Conservation (phyloP, 1,140 invertebrate species). For the Drosophila lacertosa region DNA sequence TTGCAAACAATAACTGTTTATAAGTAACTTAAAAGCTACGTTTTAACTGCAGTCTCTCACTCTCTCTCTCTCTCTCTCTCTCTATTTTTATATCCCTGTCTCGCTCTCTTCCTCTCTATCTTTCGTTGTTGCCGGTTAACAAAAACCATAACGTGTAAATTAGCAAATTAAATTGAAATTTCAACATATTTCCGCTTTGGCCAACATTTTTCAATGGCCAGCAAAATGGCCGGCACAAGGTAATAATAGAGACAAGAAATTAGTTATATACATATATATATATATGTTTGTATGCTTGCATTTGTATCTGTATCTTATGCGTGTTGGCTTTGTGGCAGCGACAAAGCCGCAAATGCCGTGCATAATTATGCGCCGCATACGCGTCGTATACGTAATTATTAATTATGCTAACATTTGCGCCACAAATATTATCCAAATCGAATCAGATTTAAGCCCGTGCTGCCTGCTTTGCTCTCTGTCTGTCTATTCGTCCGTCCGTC, state of each 20-base stretch:
- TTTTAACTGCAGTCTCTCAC: background rate
- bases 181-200: slow-evolving; percentile 68
- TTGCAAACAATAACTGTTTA: background rate
- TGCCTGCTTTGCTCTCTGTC: background rate
- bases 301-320: slow-evolving; percentile 30
- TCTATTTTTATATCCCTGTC: background rate
- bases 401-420: slow-evolving; percentile 43
- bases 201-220: slow-evolving; percentile 36
- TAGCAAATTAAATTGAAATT: slow-evolving; percentile 69
- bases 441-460: slow-evolving; percentile 48
- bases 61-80: background rate
- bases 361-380: slow-evolving; percentile 57
- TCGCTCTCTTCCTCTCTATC: background rate
- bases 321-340: slow-evolving; percentile 38
- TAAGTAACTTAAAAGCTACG: background rate
- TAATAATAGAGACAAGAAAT: slow-evolving; percentile 36
- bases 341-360: slow-evolving; percentile 46
- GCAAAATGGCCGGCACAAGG: slow-evolving; percentile 41
- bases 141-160: slow-evolving; percentile 21
- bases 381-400: slow-evolving; percentile 55
- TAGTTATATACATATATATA: background rate
- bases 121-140: background rate
- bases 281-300: background rate
- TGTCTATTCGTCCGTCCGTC: too few species aligned
- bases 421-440: slow-evolving; percentile 63